Evolutionary conservation across 2,797 vertebrate genomes (phyloP).

Genomic region (Acanthurus lineatus): DNA sequence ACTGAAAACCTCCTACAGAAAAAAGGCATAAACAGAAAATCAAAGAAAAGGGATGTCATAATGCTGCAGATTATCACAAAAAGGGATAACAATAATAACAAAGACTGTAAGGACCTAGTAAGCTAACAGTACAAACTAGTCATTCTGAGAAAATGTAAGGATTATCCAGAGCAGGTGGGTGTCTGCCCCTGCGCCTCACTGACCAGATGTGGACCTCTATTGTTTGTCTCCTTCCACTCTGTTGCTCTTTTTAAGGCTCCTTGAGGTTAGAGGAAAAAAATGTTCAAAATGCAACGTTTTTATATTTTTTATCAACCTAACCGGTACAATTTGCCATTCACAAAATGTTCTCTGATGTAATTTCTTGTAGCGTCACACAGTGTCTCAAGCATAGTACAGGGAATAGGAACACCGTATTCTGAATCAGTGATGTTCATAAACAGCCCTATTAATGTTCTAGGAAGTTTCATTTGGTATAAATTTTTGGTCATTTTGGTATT

Average conservation of each 20-base stretch:
- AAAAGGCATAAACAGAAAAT: neutral
- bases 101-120: neutral
- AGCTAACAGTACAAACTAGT: too few relatives aligned
- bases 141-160: too few relatives aligned
- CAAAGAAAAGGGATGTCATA: neutral
- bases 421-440: neutral
- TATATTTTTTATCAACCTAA: neutral
- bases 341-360: neutral
- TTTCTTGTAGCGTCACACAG: too few relatives aligned
- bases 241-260: neutral
- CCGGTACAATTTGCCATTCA: neutral
- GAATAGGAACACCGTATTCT: too few relatives aligned
- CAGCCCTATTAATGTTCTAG: neutral
- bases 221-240: neutral
- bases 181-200: neutral
- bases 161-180: conserved; percentile 5
- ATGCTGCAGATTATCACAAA: neutral
- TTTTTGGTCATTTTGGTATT: too few relatives aligned
- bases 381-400: too few relatives aligned
- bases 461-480: too few relatives aligned
- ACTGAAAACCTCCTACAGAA: conserved; percentile 9
- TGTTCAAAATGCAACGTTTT: neutral
- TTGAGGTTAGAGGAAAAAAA: neutral
- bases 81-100: neutral
- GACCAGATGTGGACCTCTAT: conserved; percentile 28